A percentile compares a stretch with the other conserved stretches of the same genome.
These are phyloP conservation scores for Cheilosia vernalis DNA, from an alignment of 2,888 invertebrate species.

Conservation along the genomic window DNA sequence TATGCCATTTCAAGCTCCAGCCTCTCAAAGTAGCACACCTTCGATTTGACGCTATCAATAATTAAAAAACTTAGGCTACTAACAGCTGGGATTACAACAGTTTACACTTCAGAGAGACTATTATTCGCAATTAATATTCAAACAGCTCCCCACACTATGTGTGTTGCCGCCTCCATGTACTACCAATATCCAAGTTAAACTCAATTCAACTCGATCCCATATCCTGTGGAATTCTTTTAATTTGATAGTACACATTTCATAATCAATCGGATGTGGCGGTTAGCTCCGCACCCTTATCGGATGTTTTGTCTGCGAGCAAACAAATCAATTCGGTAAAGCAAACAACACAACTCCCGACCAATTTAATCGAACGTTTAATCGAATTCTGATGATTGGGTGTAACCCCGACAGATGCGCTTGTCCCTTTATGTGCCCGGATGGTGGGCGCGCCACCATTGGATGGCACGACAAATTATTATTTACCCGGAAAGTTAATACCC, in stretches of 20 bases:
- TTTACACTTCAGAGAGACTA: too few species aligned
- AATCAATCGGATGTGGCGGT: conserved; percentile 3
- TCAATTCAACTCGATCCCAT: neutral
- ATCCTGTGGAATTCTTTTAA: conserved; percentile 1
- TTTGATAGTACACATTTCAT: conserved; percentile 3
- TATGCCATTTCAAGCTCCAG: too few species aligned
- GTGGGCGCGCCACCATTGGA: conserved; percentile 6
- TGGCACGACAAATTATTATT: conserved; percentile 68
- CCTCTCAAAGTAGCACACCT: too few species aligned
- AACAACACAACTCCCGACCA: conserved; percentile 38
- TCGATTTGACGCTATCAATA: too few species aligned
- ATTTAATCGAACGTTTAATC: conserved; percentile 65
- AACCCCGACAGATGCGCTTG: conserved; percentile 42
- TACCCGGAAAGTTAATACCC: conserved; percentile 67
- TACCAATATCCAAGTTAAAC: neutral
- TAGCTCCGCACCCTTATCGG: neutral
- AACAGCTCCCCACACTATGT: too few species aligned
- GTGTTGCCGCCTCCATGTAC: too few species aligned
- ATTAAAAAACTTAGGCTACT: too few species aligned
- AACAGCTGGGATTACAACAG: too few species aligned
- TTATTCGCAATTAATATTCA: too few species aligned
- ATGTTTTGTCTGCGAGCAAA: conserved; percentile 17
- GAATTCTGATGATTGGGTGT: conserved; percentile 58
- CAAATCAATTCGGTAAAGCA: conserved; percentile 58
- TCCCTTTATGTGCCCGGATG: conserved; percentile 25